Conservation (phyloP, 1,140 invertebrate genomes). For the Drosophila takahashii region DNA sequence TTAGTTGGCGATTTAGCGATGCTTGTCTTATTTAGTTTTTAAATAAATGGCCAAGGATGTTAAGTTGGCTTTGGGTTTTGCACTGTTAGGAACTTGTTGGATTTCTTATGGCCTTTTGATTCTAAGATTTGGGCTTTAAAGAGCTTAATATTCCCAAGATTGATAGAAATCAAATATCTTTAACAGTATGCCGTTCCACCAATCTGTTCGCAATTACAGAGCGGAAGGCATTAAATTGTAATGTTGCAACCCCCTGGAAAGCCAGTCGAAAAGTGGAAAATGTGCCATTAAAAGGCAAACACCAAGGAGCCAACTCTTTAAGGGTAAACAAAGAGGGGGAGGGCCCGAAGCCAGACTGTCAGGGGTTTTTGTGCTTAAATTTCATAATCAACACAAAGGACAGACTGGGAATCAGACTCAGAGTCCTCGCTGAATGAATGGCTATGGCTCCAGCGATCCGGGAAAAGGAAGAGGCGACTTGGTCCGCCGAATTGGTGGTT, state of each 20-base stretch:
- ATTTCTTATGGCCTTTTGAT: not conserved
- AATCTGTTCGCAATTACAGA: slow-evolving; percentile 57
- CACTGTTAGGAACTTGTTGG: slow-evolving; percentile 24
- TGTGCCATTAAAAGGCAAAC: slow-evolving; percentile 75
- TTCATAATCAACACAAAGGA: slow-evolving; percentile 76
- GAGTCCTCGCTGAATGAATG: slow-evolving; percentile 43
- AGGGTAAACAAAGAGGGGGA: slow-evolving; percentile 40
- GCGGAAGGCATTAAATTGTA: slow-evolving; percentile 65
- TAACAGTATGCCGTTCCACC: slow-evolving; percentile 4
- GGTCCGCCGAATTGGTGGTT: slow-evolving; percentile 65
- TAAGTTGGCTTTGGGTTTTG: slow-evolving; percentile 35
- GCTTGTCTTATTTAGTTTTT: slow-evolving; percentile 81
- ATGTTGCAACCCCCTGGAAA: slow-evolving; percentile 41
- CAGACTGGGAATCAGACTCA: slow-evolving; percentile 11
- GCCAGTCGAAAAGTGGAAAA: slow-evolving; percentile 62
- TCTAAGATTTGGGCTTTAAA: not conserved
- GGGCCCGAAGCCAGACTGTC: slow-evolving; percentile 18
- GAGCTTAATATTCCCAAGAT: too few species aligned
- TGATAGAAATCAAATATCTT: not conserved
- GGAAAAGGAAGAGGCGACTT: slow-evolving; percentile 54
- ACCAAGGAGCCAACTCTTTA: slow-evolving; percentile 48
- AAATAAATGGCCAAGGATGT: slow-evolving; percentile 75
- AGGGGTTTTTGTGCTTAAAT: slow-evolving; percentile 76
- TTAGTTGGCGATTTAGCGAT: slow-evolving; percentile 82
- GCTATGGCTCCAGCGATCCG: slow-evolving; percentile 71